These are phyloP conservation scores for Crenuchus spilurus DNA, from an alignment of 2,797 vertebrate genomes.

Conservation along the genomic window DNA sequence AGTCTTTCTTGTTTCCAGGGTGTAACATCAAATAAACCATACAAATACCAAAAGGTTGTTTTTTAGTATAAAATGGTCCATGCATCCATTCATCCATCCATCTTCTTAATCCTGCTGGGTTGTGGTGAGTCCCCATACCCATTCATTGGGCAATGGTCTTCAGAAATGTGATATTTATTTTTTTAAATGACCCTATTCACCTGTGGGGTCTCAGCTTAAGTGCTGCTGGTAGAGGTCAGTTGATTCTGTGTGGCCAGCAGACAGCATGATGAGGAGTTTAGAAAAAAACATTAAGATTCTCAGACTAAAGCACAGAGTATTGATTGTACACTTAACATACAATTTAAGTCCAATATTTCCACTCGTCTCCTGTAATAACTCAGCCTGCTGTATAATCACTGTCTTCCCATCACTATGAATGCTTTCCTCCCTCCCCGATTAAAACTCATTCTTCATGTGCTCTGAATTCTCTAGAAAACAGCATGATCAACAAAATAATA, in stretches of 20 bases:
- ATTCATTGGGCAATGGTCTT: too few relatives aligned
- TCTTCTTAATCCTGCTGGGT: too few relatives aligned
- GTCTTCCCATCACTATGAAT: background rate
- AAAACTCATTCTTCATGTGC: background rate
- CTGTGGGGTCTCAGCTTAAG: too few relatives aligned
- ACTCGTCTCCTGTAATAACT: slow-evolving; percentile 5
- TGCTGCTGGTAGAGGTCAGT: background rate
- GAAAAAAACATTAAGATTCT: background rate
- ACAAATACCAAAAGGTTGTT: too few relatives aligned
- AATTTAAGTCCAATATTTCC: background rate
- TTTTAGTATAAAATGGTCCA: too few relatives aligned
- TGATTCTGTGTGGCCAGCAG: background rate
- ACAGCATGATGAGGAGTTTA: background rate
- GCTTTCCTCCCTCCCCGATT: background rate
- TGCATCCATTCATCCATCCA: too few relatives aligned
- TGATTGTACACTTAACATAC: slow-evolving; percentile 13
- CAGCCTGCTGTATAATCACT: background rate
- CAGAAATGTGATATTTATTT: too few relatives aligned
- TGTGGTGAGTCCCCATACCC: too few relatives aligned
- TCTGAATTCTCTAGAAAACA: background rate
- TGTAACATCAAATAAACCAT: too few relatives aligned
- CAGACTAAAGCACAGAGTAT: background rate
- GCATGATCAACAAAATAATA: background rate
- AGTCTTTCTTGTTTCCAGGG: too few relatives aligned
- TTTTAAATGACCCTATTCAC: too few relatives aligned